Evolutionary conservation across 2,888 invertebrate species (phyloP).

Genomic region (Ischnus inquisitorius): DNA sequence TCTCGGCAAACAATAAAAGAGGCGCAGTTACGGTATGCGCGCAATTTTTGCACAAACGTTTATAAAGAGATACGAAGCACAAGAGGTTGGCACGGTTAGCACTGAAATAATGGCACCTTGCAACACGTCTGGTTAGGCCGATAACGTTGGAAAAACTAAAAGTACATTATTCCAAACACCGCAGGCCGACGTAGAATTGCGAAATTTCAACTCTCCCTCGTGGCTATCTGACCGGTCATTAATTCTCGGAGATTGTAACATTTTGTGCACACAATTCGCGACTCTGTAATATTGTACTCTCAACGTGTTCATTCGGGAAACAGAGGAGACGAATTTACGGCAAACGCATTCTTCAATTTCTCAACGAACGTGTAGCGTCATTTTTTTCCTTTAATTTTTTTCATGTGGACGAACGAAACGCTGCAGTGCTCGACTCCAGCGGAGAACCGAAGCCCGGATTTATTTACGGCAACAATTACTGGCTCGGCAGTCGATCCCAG

Average conservation of each 20-base stretch:
- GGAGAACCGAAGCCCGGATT: slow-evolving; percentile 87
- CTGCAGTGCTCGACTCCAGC: slow-evolving; percentile 87
- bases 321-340: slow-evolving; percentile 3
- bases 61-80: neutral
- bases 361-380: neutral
- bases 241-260: slow-evolving; percentile 15
- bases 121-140: neutral
- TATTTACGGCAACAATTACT: slow-evolving; percentile 88
- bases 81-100: neutral
- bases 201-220: slow-evolving; percentile 50
- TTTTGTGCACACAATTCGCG: slow-evolving; percentile 6
- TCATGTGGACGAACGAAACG: neutral
- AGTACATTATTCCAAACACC: slow-evolving; percentile 6
- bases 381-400: neutral
- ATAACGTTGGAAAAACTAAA: slow-evolving; percentile 1
- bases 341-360: slow-evolving; percentile 9
- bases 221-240: slow-evolving; percentile 24
- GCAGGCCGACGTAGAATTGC: slow-evolving; percentile 35
- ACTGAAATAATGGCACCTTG: neutral
- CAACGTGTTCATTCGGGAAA: neutral
- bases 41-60: neutral
- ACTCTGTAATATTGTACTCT: slow-evolving; percentile 11
- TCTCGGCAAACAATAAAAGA: neutral
- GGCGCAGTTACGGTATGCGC: neutral
- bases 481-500: slow-evolving; percentile 87